A percentile compares a stretch with the other conserved stretches of the same genome.
Conservation (phyloP, 2,797 vertebrate species). For the Lemur catta region DNA sequence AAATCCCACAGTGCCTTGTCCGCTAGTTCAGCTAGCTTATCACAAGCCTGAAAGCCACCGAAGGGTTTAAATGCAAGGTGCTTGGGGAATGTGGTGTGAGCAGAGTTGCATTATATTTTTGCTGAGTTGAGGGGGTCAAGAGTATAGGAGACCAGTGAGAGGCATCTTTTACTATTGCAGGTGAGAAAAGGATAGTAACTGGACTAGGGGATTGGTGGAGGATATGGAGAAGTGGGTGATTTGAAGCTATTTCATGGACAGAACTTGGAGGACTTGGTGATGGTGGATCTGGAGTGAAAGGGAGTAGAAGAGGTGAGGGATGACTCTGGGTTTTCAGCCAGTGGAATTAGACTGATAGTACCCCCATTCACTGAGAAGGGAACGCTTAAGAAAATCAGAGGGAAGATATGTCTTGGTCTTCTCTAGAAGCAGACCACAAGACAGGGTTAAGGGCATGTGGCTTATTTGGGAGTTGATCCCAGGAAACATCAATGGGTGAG, state of each 20-base stretch:
- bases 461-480: background rate
- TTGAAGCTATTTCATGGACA: background rate
- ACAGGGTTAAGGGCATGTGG: background rate
- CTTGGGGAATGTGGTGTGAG: background rate
- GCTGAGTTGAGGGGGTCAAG: background rate
- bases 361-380: background rate
- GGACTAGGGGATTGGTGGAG: background rate
- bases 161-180: background rate
- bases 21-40: background rate
- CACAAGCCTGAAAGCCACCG: background rate
- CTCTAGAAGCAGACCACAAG: background rate
- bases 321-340: background rate
- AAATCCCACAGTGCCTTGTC: fast-evolving
- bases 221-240: background rate
- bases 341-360: too few relatives aligned
- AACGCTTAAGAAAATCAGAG: background rate
- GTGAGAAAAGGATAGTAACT: background rate
- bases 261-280: background rate
- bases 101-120: background rate
- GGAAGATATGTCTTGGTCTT: background rate
- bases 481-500: background rate
- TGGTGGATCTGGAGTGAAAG: background rate
- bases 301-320: background rate
- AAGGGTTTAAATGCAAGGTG: background rate
- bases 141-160: background rate